Conservation (phyloP, 1,140 invertebrate species). For the Achroia grisella region DNA sequence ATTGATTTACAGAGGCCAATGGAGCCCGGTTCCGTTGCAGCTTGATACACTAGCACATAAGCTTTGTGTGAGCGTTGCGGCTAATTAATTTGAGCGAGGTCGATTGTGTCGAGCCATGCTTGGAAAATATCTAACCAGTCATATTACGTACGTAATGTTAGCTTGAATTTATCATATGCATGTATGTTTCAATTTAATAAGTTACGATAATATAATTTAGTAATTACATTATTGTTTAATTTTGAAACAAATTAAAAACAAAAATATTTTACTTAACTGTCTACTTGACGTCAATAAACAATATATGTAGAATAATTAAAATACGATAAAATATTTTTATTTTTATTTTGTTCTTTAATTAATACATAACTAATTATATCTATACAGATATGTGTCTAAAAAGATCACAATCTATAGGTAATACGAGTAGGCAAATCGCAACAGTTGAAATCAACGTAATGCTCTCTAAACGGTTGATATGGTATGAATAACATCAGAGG, state of each 20-base stretch:
- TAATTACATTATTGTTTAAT: no score
- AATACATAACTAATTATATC: no score
- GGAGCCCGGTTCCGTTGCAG: slow-evolving; percentile 47
- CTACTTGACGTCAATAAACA: neutral
- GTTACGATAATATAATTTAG: no score
- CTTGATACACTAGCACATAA: slow-evolving; percentile 43
- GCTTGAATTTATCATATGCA: neutral
- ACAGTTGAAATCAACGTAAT: slow-evolving; percentile 43
- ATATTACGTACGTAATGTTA: no score
- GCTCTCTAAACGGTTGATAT: slow-evolving; percentile 67
- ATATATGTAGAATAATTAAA: neutral
- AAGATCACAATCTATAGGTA: neutral
- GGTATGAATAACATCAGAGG: slow-evolving; percentile 64
- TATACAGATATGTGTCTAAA: no score
- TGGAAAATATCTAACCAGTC: no score
- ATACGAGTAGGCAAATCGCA: slow-evolving; percentile 32
- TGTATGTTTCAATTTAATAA: no score
- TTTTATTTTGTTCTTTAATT: neutral
- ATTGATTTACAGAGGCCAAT: slow-evolving; percentile 63
- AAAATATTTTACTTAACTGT: neutral
- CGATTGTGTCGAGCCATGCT: neutral
- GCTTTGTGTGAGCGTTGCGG: slow-evolving; percentile 46
- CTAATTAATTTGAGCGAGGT: slow-evolving; percentile 55
- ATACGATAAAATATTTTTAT: neutral
- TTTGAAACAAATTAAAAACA: neutral